phyloP scores from a whole-genome alignment of 1,140 invertebrate genomes.

The Penaeus indicus region DNA sequence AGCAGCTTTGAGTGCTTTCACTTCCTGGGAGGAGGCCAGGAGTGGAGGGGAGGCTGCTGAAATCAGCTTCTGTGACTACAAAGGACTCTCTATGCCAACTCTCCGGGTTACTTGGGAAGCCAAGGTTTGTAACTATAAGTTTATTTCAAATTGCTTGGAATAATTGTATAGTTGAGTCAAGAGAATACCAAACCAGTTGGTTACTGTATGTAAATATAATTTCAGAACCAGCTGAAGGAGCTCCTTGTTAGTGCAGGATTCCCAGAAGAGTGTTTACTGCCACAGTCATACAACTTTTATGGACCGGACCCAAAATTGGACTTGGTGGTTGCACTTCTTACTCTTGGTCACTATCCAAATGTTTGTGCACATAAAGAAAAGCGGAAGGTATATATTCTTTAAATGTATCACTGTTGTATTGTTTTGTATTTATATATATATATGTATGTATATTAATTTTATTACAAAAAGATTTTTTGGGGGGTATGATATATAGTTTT shows the following conservation, averaged over 20 bases:
- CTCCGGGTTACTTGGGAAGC: slow-evolving; percentile 92
- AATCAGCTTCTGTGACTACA: slow-evolving; percentile 88
- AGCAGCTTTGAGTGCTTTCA: slow-evolving; percentile 92
- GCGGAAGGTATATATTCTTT: slow-evolving; percentile 77
- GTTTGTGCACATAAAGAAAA: slow-evolving; percentile 96
- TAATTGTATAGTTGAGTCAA: too few relatives aligned
- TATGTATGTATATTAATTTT: not conserved
- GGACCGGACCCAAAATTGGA: slow-evolving; percentile 87
- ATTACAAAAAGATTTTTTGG: not conserved
- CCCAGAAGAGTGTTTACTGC: slow-evolving; percentile 86
- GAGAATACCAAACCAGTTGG: too few relatives aligned
- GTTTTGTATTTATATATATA: not conserved
- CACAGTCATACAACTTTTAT: slow-evolving; percentile 73
- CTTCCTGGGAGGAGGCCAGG: slow-evolving; percentile 87
- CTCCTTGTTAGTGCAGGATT: slow-evolving; percentile 87
- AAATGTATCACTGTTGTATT: not conserved
- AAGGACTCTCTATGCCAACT: slow-evolving; percentile 89
- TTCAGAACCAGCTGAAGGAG: slow-evolving; percentile 86
- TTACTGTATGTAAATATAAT: not conserved
- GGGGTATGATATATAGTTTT: not conserved
- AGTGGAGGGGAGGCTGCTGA: slow-evolving; percentile 84
- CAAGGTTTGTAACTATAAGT: slow-evolving; percentile 74
- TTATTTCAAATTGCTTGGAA: not conserved
- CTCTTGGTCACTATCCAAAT: slow-evolving; percentile 95
- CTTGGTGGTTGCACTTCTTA: slow-evolving; percentile 86